Evolutionary conservation across 2,888 invertebrate species (phyloP), one percentile per base, ranked within the genome.

Genomic region (Argyra leucocephala): DNA sequence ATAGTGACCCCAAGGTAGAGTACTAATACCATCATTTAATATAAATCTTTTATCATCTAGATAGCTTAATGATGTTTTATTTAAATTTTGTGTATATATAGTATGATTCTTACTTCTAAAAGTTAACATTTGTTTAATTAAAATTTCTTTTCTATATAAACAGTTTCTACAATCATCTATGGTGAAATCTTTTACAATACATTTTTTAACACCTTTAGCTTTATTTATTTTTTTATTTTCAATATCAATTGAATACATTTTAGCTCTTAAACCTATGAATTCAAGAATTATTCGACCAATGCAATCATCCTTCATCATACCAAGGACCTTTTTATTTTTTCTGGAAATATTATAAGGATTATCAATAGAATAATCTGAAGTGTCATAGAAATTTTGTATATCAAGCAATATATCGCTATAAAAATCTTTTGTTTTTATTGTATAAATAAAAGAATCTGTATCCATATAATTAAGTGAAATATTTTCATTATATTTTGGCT

Each of bases 321-420:
- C 61, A 64, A 62, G 12, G 5, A 63, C 18, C 57, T 66, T 64
- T 22, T 61, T 61, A 48, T 65, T 65, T n/a, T 26, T 48, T 64
- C 37, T 64, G 1, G 71, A 70, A 26, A 74, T 71, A n/a, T 66
- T 63, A 64, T 71, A 72, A 7, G 63, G 10, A 69, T 76, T 76
- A 62, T 69, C 62, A 21, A 48, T 5, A 5, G 66, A 26, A 66
- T 72, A 74, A 66, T 73, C 72, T 3, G 73, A 74, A n/a, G 74
- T 75, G 70, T 76, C 76, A 68, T 76, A 77, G 62, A 64, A 64
- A 48, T 63, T 62, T 22, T 57, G 31, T 5, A 66, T 12, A 36
- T 65, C 64, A 21, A 12, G 21, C 31, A 63, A 63, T 22, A 67
- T 67, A 22, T 66, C 24, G 4, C 26, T 37, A 62, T 66, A 68